Percentiles rank a stretch among this genome's conserved stretches.
These are phyloP conservation scores for Lasioglossum villosulum DNA, from an alignment of 2,888 invertebrate species.

Conservation along the genomic window DNA sequence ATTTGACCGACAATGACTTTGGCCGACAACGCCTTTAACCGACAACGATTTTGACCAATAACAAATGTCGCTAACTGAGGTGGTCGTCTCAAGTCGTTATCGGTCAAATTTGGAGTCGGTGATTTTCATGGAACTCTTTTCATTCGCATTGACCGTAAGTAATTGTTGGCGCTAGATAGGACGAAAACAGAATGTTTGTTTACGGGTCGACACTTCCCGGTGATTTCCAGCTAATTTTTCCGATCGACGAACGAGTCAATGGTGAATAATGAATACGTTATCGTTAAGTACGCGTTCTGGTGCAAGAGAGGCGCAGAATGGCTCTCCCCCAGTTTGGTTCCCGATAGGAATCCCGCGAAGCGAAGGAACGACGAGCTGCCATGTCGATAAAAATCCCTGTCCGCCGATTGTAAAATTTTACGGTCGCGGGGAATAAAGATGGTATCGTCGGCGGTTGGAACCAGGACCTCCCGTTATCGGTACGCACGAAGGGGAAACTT, in stretches of 20 bases:
- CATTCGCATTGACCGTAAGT: no score
- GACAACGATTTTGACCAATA: no score
- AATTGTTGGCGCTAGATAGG: no score
- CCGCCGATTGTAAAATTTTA: slow-evolving; percentile 82
- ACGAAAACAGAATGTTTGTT: no score
- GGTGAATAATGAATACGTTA: background rate
- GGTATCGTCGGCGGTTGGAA: slow-evolving; percentile 76
- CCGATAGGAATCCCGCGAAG: slow-evolving; percentile 19
- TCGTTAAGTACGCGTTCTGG: background rate
- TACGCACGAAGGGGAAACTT: slow-evolving; percentile 71
- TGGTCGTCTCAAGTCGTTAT: no score
- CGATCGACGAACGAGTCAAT: background rate
- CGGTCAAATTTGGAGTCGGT: no score
- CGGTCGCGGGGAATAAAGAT: slow-evolving; percentile 80
- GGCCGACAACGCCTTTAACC: no score
- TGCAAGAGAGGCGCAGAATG: slow-evolving; percentile 14
- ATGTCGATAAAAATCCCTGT: slow-evolving; percentile 72
- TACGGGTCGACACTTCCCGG: background rate
- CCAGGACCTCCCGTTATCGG: slow-evolving; percentile 79
- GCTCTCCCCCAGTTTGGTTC: background rate
- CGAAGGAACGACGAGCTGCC: slow-evolving; percentile 60
- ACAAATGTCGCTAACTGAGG: no score
- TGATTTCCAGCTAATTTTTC: background rate
- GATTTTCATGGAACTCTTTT: no score
- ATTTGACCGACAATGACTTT: no score